Conservation (phyloP, 2,113 vertebrate species). For the Siniperca knerii region DNA sequence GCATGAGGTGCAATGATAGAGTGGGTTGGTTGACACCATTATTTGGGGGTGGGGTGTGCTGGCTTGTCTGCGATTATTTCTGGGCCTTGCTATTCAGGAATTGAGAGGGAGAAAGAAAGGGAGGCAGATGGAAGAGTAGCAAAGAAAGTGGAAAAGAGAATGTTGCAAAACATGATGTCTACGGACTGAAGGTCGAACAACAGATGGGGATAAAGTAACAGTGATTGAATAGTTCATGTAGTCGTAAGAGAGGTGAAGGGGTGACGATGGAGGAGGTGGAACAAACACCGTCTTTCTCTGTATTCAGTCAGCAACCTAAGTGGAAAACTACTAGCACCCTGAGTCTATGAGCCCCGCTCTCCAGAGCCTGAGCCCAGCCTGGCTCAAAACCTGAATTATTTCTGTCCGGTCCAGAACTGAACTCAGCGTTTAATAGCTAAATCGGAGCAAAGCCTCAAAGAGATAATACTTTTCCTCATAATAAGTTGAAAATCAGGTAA, state of each 20-base stretch:
- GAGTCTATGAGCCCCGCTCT: slow-evolving; percentile 22
- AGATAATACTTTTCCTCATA: background rate
- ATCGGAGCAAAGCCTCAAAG: background rate
- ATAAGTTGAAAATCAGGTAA: background rate
- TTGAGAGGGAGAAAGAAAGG: slow-evolving; percentile 24
- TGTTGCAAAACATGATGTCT: slow-evolving; percentile 34
- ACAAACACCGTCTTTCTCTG: slow-evolving; percentile 46
- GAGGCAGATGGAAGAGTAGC: slow-evolving; percentile 15
- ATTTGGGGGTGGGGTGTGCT: slow-evolving; percentile 38
- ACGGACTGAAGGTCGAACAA: background rate
- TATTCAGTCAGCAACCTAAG: slow-evolving; percentile 54
- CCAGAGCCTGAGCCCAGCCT: background rate
- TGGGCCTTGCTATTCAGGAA: slow-evolving; percentile 66
- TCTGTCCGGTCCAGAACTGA: background rate
- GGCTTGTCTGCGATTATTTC: slow-evolving; percentile 68
- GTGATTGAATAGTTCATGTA: background rate
- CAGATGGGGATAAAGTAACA: background rate
- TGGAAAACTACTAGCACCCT: slow-evolving; percentile 71
- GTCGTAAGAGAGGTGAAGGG: slow-evolving; percentile 15
- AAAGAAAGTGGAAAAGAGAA: slow-evolving; percentile 30
- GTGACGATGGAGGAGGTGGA: slow-evolving; percentile 28
- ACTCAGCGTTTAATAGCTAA: background rate
- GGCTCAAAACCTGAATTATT: slow-evolving; percentile 19
- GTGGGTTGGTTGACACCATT: slow-evolving; percentile 52
- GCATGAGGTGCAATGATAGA: slow-evolving; percentile 64